Evolutionary conservation across 2,888 invertebrate species (phyloP).

Genomic region (Sturmia bella): DNA sequence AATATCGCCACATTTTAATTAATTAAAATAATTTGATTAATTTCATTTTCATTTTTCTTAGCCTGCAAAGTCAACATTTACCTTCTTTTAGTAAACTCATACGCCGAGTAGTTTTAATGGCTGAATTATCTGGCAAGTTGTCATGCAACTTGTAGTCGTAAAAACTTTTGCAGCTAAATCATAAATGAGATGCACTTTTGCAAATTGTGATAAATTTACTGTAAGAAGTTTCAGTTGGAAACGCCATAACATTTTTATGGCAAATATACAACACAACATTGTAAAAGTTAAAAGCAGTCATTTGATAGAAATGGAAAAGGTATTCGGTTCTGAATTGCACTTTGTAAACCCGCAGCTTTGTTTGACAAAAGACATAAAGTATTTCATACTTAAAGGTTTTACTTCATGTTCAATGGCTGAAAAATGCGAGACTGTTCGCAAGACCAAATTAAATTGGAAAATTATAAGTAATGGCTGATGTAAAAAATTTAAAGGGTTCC

Average conservation of each 20-base stretch:
- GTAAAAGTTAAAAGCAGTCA: too few relatives aligned
- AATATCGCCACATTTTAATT: not conserved
- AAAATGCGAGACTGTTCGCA: too few relatives aligned
- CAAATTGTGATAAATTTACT: not conserved
- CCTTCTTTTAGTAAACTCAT: slow-evolving; percentile 21
- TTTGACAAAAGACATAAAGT: too few relatives aligned
- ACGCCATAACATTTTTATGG: not conserved
- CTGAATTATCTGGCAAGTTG: not conserved
- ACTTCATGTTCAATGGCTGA: too few relatives aligned
- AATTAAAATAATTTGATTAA: too few relatives aligned
- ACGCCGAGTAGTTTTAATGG: not conserved
- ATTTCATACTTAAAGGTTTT: too few relatives aligned
- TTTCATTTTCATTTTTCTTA: slow-evolving; percentile 1
- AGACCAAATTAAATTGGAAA: too few relatives aligned
- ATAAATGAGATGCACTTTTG: not conserved
- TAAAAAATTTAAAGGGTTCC: too few relatives aligned
- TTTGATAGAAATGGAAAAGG: too few relatives aligned
- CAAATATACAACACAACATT: not conserved
- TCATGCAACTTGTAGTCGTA: not conserved
- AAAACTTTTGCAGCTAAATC: not conserved
- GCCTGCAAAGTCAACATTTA: not conserved
- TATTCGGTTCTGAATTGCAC: too few relatives aligned
- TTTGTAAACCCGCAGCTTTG: too few relatives aligned
- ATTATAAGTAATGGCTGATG: too few relatives aligned
- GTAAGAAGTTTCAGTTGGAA: not conserved